Conservation (phyloP, 2,113 vertebrate genomes). For the Drymodes brunneopygia region DNA sequence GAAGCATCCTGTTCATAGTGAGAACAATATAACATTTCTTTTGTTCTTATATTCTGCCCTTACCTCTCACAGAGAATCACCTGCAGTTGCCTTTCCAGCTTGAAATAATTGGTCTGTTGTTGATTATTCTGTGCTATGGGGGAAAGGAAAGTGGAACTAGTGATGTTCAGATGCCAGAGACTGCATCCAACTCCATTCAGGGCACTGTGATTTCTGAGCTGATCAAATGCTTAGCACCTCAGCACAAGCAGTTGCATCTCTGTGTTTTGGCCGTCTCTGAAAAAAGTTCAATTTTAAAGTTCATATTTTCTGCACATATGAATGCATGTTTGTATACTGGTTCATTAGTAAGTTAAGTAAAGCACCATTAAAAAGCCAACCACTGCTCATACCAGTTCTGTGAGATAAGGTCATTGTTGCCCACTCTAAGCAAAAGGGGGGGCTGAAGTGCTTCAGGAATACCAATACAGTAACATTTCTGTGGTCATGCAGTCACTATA, state of each 20-base stretch:
- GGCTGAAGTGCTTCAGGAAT: neutral
- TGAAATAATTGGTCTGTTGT: neutral
- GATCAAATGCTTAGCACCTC: neutral
- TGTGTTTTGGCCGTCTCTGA: neutral
- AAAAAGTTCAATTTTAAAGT: neutral
- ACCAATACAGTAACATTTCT: neutral
- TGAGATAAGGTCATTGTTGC: neutral
- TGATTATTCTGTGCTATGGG: neutral
- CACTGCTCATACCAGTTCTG: neutral
- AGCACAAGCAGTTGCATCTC: neutral
- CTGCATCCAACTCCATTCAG: neutral
- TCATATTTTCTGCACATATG: neutral
- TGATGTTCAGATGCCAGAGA: fast-evolving
- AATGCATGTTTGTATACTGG: neutral
- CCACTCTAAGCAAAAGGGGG: neutral
- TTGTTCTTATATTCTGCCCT: neutral
- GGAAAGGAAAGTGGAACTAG: neutral
- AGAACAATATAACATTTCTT: neutral
- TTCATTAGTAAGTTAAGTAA: neutral
- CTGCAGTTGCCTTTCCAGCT: neutral
- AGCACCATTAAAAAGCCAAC: neutral
- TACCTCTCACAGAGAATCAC: neutral
- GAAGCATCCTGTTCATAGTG: neutral
- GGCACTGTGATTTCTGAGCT: neutral
- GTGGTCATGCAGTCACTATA: neutral